Percentiles rank a stretch among this genome's conserved stretches.
These are phyloP conservation scores for Palythoa grandiflora DNA, from an alignment of 92 coral and sea anemone species.

Conservation along the genomic window DNA sequence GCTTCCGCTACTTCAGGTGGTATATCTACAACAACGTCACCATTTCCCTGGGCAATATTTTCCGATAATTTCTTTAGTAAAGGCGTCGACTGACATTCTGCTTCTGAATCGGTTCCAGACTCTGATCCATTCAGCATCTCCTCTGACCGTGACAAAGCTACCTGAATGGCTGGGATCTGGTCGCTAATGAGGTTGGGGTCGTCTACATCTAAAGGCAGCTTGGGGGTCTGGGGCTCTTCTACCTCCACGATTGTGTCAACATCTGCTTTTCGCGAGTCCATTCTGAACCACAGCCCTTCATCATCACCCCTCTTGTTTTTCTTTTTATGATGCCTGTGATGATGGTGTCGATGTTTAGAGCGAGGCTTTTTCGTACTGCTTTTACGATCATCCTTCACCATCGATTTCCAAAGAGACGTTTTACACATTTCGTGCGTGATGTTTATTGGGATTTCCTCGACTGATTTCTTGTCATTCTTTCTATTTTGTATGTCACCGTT, in stretches of 20 bases:
- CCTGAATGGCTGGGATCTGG: constrained; percentile 47
- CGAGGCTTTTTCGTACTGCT: constrained; percentile 55
- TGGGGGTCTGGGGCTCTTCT: constrained; percentile 43
- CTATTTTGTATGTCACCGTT: constrained; percentile 56
- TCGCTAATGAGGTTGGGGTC: constrained; percentile 46
- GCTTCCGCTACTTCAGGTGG: constrained; percentile 17
- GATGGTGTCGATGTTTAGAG: constrained; percentile 66
- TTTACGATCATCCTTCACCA: constrained; percentile 75
- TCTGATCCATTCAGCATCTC: constrained; percentile 10
- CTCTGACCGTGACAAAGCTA: constrained; percentile 30
- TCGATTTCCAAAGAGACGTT: constrained; percentile 90
- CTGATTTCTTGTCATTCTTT: constrained; percentile 63
- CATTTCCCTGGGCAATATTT: neutral
- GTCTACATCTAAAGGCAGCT: neutral
- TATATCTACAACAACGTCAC: constrained; percentile 27
- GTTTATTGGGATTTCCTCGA: constrained; percentile 77
- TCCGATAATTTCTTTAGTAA: constrained; percentile 29
- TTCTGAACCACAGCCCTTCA: constrained; percentile 77
- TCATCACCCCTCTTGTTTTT: constrained; percentile 59
- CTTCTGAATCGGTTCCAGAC: constrained; percentile 36
- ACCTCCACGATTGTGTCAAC: constrained; percentile 36
- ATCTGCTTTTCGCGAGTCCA: constrained; percentile 54
- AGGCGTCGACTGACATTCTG: constrained; percentile 27
- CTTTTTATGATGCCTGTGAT: constrained; percentile 56
- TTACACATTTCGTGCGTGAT: constrained; percentile 93